Percentiles rank a stretch among this genome's conserved stretches.
phyloP scores from a whole-genome alignment of 2,113 vertebrate genomes.

The Rhegmatorhina hoffmannsi region DNA sequence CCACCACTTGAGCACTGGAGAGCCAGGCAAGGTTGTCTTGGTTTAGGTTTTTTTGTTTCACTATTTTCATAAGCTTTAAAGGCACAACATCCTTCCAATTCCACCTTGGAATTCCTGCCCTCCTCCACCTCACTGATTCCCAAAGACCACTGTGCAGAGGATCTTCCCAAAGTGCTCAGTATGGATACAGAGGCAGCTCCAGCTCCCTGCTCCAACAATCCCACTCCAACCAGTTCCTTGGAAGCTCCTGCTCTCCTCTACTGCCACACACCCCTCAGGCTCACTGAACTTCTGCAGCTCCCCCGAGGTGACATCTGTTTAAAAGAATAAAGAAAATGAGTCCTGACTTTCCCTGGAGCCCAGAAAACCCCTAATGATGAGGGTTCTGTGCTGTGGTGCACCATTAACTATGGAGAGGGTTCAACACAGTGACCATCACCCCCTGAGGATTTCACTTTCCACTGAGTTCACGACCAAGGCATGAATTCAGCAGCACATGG shows the following conservation, averaged over 20 bases:
- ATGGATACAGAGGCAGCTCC: fast-evolving
- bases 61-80: background rate
- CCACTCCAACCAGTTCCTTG: background rate
- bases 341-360: background rate
- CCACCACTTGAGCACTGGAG: background rate
- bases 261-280: background rate
- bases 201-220: background rate
- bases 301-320: background rate
- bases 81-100: background rate
- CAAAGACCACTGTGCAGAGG: fast-evolving
- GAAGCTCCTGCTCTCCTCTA: background rate
- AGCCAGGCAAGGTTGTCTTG: background rate
- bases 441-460: background rate
- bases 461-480: background rate
- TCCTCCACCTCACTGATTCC: background rate
- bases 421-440: background rate
- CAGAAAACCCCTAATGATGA: background rate
- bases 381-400: background rate
- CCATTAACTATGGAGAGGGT: background rate
- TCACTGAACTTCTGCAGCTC: background rate
- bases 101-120: background rate
- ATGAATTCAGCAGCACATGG: background rate
- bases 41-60: background rate
- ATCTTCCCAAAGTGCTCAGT: background rate
- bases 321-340: background rate